Percentiles rank a stretch among this genome's conserved stretches.
phyloP scores from a whole-genome alignment of 2,113 vertebrate species.

The Gallinago media region DNA sequence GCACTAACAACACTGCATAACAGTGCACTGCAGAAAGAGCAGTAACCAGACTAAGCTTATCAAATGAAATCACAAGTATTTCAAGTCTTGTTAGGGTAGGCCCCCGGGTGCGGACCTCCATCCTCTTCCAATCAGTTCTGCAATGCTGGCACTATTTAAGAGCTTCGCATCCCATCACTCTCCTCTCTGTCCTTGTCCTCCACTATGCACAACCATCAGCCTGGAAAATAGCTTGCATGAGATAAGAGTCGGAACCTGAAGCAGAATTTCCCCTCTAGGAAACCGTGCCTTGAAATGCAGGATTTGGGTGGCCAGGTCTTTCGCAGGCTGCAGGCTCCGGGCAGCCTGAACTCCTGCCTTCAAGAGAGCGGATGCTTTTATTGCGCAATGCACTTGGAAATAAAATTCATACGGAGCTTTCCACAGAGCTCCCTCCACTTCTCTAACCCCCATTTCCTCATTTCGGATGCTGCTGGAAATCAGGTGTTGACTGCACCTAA shows the following conservation, averaged over 20 bases:
- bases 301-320: not conserved
- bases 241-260: not conserved
- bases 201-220: not conserved
- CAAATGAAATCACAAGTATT: not conserved
- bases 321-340: not conserved
- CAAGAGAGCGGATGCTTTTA: not conserved
- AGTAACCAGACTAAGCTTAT: not conserved
- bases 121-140: not conserved
- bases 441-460: not conserved
- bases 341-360: not conserved
- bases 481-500: not conserved
- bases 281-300: not conserved
- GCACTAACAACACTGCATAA: not conserved
- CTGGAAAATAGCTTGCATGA: not conserved
- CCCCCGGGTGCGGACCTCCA: fast-evolving
- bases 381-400: not conserved
- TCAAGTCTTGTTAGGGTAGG: fast-evolving
- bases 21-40: not conserved
- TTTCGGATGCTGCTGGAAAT: not conserved
- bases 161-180: not conserved
- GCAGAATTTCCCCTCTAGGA: not conserved
- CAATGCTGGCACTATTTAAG: fast-evolving
- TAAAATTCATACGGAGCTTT: fast-evolving
- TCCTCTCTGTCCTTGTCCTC: not conserved
- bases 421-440: not conserved